A percentile compares a stretch with the other conserved stretches of the same genome.
Conservation (phyloP, 2,888 invertebrate species). For the Frankliniella intonsa region DNA sequence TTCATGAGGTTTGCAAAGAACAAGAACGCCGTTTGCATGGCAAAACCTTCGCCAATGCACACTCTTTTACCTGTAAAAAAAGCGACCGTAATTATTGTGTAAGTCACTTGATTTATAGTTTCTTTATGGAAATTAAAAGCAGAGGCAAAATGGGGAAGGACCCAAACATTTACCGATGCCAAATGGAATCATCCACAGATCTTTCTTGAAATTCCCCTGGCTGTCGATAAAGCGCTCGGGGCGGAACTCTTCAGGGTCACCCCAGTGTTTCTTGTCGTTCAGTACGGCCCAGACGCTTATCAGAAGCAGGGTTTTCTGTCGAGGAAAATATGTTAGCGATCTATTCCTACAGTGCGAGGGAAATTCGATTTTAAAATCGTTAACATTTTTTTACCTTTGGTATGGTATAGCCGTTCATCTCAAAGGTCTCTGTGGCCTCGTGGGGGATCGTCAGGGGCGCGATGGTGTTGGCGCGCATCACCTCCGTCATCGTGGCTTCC, state of each 20-base stretch:
- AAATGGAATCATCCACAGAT: conserved; percentile 37
- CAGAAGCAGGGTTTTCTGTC: conserved; percentile 34
- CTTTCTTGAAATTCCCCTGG: conserved; percentile 36
- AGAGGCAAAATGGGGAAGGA: neutral
- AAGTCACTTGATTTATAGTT: too few species aligned
- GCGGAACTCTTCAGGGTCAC: conserved; percentile 38
- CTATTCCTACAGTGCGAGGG: neutral
- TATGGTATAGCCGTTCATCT: conserved; percentile 35
- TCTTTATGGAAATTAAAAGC: too few species aligned
- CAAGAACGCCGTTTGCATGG: conserved; percentile 36
- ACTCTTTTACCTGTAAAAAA: conserved; percentile 36
- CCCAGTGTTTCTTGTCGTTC: conserved; percentile 37
- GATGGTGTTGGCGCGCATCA: conserved; percentile 36
- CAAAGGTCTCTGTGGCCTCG: conserved; percentile 33
- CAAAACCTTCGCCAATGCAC: conserved; percentile 38
- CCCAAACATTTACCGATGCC: conserved; percentile 35
- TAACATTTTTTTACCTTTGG: conserved; percentile 33
- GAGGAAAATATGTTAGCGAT: neutral
- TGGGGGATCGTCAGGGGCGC: conserved; percentile 35
- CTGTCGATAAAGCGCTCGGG: conserved; percentile 37
- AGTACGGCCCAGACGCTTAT: conserved; percentile 36
- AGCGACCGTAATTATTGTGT: neutral
- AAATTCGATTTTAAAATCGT: neutral
- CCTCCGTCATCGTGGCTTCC: conserved; percentile 37
- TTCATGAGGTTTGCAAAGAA: conserved; percentile 38